These are phyloP conservation scores for Nasonia vitripennis DNA, from an alignment of 1,140 invertebrate species.

Conservation along the genomic window DNA sequence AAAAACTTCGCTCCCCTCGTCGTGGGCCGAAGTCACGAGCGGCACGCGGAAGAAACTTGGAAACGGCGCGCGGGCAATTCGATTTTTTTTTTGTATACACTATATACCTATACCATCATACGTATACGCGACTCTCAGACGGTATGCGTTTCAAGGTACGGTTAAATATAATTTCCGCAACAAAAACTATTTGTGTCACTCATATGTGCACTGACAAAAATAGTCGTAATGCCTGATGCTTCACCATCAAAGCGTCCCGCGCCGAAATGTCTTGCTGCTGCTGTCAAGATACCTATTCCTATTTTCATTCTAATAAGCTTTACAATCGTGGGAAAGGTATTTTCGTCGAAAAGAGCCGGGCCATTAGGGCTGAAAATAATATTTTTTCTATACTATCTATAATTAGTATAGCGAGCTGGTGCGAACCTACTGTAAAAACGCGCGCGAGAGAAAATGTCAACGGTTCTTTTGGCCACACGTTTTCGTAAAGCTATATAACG, in stretches of 20 bases:
- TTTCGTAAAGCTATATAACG: too few relatives aligned
- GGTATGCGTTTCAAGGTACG: slow-evolving; percentile 42
- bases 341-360: not conserved
- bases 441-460: too few relatives aligned
- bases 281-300: not conserved
- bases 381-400: too few relatives aligned
- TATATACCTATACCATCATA: not conserved
- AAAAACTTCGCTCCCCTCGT: not conserved
- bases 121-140: not conserved
- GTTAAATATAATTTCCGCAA: slow-evolving; percentile 50
- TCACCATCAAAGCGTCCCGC: slow-evolving; percentile 20
- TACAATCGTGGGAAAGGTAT: not conserved
- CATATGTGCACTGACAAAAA: slow-evolving; percentile 41
- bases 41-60: not conserved
- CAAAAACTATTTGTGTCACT: slow-evolving; percentile 51
- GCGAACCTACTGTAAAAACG: too few relatives aligned
- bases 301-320: not conserved
- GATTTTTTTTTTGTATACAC: not conserved
- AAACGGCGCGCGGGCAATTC: slow-evolving; percentile 14
- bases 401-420: too few relatives aligned
- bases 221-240: slow-evolving; percentile 21
- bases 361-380: too few relatives aligned
- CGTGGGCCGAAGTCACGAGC: not conserved
- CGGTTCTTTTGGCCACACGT: too few relatives aligned
- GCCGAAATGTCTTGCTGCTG: not conserved